These are phyloP conservation scores for Dryoscopus gambensis DNA, from an alignment of 2,113 vertebrate species.

Conservation along the genomic window DNA sequence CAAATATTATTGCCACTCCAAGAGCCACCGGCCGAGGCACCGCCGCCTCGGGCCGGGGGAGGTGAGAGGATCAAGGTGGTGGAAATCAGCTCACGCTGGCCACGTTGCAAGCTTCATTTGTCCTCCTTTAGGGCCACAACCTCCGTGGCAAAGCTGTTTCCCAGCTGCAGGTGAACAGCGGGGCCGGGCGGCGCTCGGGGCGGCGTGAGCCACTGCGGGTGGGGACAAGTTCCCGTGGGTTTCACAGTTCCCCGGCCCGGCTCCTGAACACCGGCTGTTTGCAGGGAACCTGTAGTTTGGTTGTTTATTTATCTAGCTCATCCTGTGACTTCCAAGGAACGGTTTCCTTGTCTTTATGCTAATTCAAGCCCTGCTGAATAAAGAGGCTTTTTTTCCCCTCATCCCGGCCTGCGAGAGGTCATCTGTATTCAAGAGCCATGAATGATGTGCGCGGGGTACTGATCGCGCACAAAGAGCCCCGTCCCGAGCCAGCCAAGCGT, in stretches of 20 bases:
- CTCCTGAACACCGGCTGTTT: not conserved
- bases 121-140: not conserved
- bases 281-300: not conserved
- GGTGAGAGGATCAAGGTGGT: not conserved
- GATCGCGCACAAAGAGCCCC: conserved; percentile 50
- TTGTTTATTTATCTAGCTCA: conserved; percentile 47
- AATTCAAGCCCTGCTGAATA: conserved; percentile 43
- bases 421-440: conserved; percentile 67
- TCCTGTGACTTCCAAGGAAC: conserved; percentile 44
- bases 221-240: not conserved
- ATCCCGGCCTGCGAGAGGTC: conserved; percentile 44
- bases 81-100: not conserved
- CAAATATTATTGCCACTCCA: not conserved
- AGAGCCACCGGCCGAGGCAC: not conserved
- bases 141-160: not conserved
- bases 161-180: not conserved
- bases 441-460: conserved; percentile 53
- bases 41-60: not conserved
- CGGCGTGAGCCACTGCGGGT: rapidly evolving
- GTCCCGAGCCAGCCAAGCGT: conserved; percentile 59
- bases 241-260: not conserved
- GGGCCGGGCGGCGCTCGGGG: not conserved
- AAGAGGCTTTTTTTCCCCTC: conserved; percentile 27
- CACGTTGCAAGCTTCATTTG: not conserved
- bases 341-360: conserved; percentile 6